Base-by-base conservation (phyloP, 2,797 vertebrate species). In the Eupleurogrammus muticus region DNA sequence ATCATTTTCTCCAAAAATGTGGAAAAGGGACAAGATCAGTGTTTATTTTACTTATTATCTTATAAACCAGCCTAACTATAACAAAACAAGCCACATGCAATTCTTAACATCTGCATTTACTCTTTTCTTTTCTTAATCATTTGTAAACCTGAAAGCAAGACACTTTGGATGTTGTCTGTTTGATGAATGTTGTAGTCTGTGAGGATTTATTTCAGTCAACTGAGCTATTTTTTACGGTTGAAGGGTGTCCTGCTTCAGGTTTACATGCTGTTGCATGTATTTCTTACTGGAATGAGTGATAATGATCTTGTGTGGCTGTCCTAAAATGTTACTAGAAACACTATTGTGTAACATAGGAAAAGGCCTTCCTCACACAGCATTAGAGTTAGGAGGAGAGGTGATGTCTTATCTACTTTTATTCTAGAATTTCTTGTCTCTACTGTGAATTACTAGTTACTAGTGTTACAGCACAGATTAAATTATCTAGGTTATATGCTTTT, bases 361-460 rank as follows among this genome's bases (percentile, higher is more conserved):
- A 19, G 17, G 23, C 40, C 23, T 14, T 42, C 0, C n/a, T 16
- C 28, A 23, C 5, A 47, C 19, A 5, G 0, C 17, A 11, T 10
- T 21, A 50, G 12, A 23, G 16, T 46, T 21, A n/a, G 2, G 2
- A 21, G 5, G 49, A 16, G 19, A 11, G 34, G 10, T 23, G 24
- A 42, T 38, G 42, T 46, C 20, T 64, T 21, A 60, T 53, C 38
- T 48, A 36, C 74, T 59, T 64, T 58, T 58, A 38, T 28, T 36
- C 38, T 49, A 2, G 0, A 24, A 24, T 16, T 71, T 67, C 21
- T 53, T 46, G 12, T 62, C 80, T 70, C 44, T 23, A 28, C 49
- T 62, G 52, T 0, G 42, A 23, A 53, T 66, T n/a, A 66, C 52
- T 47, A 17, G 44, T 48, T 5, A 24, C n/a, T 28, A 8, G 10